Percentiles rank a stretch among this genome's conserved stretches.
Evolutionary conservation across 2,888 invertebrate genomes (phyloP).

Genomic region (Calameuta pallipes): DNA sequence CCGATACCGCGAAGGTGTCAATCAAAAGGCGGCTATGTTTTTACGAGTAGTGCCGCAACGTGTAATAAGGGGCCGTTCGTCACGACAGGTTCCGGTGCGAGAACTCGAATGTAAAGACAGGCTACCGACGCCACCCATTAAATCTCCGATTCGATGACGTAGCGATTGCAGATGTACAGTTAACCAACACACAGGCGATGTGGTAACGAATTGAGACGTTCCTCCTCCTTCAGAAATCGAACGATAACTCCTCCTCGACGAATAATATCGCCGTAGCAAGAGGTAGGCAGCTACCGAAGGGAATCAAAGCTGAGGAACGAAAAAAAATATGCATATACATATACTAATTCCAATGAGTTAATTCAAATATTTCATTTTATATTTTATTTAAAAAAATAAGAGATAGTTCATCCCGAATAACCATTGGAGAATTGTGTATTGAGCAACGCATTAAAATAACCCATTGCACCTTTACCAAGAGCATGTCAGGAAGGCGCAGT

Average conservation of each 20-base stretch:
- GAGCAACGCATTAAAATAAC: conserved; percentile 42
- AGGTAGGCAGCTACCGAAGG: not conserved
- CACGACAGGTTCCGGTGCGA: conserved; percentile 4
- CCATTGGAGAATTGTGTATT: not conserved
- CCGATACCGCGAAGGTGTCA: not conserved
- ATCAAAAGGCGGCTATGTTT: conserved; percentile 6
- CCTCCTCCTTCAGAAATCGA: not conserved
- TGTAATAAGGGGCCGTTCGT: conserved; percentile 13
- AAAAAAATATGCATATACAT: not conserved
- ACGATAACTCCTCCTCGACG: not conserved
- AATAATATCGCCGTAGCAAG: not conserved
- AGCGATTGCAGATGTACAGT: conserved; percentile 5
- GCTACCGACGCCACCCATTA: not conserved
- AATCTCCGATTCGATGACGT: conserved; percentile 5
- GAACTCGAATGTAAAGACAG: not conserved
- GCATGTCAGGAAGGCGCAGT: conserved; percentile 41
- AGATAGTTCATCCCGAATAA: not conserved
- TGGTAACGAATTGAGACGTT: conserved; percentile 2
- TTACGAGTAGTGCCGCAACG: conserved; percentile 2
- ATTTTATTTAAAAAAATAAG: not conserved
- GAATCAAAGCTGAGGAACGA: not conserved
- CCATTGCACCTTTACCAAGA: conserved; percentile 39
- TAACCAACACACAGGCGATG: not conserved
- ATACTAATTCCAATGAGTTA: not conserved
- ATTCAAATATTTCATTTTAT: not conserved